Evolutionary conservation across 2,888 invertebrate genomes (phyloP).

Genomic region (Plagodis pulveraria): DNA sequence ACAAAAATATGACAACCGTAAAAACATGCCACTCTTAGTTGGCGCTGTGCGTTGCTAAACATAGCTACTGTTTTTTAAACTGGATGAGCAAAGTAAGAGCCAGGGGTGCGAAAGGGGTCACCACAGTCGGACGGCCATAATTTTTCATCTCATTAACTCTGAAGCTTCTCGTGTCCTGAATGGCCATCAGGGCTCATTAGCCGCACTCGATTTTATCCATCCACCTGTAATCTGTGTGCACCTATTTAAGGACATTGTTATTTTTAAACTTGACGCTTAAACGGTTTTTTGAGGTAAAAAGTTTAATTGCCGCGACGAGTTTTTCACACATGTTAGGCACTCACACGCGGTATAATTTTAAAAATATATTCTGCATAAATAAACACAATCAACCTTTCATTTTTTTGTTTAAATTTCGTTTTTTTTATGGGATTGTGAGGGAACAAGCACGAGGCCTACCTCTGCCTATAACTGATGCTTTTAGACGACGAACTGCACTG

Average conservation of each 20-base stretch:
- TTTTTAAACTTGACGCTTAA: constrained; percentile 22
- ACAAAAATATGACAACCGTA: too few species aligned
- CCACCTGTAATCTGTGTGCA: constrained; percentile 42
- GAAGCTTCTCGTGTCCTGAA: constrained; percentile 66
- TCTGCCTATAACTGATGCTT: too few species aligned
- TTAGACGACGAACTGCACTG: too few species aligned
- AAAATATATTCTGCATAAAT: neutral
- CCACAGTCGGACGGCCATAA: constrained; percentile 74
- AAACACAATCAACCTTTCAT: too few species aligned
- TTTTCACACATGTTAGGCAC: constrained; percentile 20
- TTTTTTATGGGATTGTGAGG: too few species aligned
- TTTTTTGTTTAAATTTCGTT: too few species aligned
- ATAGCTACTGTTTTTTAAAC: constrained; percentile 57
- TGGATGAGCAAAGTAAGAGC: constrained; percentile 58
- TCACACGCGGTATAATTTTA: neutral
- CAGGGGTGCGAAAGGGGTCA: constrained; percentile 76
- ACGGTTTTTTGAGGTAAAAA: constrained; percentile 11
- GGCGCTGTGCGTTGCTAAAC: constrained; percentile 26
- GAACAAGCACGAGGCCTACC: too few species aligned
- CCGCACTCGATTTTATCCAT: constrained; percentile 46
- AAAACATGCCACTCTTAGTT: too few species aligned
- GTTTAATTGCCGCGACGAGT: constrained; percentile 4
- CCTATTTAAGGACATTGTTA: constrained; percentile 32
- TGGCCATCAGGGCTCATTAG: constrained; percentile 68
- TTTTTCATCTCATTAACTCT: constrained; percentile 78